Evolutionary conservation across 2,888 invertebrate genomes (phyloP).

Genomic region (Dromius quadrimaculatus): DNA sequence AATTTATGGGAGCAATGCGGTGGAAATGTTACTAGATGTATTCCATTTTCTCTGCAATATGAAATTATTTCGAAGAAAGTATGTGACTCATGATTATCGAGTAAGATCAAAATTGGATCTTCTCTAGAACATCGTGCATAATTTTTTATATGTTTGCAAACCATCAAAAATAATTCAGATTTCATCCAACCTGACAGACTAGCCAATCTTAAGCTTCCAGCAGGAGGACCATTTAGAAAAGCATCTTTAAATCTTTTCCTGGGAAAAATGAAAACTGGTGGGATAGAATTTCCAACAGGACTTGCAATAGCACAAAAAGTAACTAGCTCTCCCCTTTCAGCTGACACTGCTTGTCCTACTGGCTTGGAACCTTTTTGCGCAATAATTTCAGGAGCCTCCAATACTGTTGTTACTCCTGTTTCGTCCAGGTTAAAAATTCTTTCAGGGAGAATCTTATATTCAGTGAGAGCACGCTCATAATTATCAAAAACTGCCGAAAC

Average conservation of each 20-base stretch:
- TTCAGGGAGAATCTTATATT: neutral
- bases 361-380: too few species aligned
- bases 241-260: too few species aligned
- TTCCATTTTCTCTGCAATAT: slow-evolving; percentile 57
- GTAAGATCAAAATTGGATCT: slow-evolving; percentile 54
- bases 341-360: too few species aligned
- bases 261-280: too few species aligned
- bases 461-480: neutral
- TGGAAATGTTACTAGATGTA: slow-evolving; percentile 58
- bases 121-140: slow-evolving; percentile 53
- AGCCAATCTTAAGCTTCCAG: too few species aligned
- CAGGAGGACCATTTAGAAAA: too few species aligned
- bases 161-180: slow-evolving; percentile 53
- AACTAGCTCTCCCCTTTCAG: too few species aligned
- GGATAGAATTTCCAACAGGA: too few species aligned
- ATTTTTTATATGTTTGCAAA: slow-evolving; percentile 55
- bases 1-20: slow-evolving; percentile 58
- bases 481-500: neutral
- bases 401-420: too few species aligned
- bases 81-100: slow-evolving; percentile 57
- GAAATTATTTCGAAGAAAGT: slow-evolving; percentile 51
- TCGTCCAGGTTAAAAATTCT: too few species aligned
- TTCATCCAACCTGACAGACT: slow-evolving; percentile 59
- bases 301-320: too few species aligned
- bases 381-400: too few species aligned